phyloP scores from a whole-genome alignment of 2,797 vertebrate genomes.

The Denticeps clupeoides region DNA sequence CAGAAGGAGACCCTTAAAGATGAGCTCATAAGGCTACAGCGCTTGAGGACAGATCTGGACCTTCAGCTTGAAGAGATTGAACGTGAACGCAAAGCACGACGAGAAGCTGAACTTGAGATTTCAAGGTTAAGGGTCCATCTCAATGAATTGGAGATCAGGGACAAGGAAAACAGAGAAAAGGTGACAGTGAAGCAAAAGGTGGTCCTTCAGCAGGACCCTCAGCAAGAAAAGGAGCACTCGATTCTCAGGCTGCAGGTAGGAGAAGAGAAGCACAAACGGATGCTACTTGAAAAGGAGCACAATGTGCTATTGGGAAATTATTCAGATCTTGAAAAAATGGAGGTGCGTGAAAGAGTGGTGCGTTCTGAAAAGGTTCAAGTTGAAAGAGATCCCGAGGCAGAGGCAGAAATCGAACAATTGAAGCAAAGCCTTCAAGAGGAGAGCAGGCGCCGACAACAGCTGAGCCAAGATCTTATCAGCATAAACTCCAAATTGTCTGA shows the following conservation, averaged over 20 bases:
- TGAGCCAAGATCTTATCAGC: conserved; percentile 67
- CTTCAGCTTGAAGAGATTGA: conserved; percentile 83
- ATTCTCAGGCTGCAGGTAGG: conserved; percentile 81
- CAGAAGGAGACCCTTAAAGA: conserved; percentile 72
- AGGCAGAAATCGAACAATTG: conserved; percentile 81
- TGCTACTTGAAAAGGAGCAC: conserved; percentile 75
- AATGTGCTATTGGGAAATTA: conserved; percentile 71
- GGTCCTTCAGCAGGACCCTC: conserved; percentile 89
- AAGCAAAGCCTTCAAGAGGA: conserved; percentile 79
- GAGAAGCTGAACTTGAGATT: conserved; percentile 86
- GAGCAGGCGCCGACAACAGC: conserved; percentile 63
- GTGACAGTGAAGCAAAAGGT: conserved; percentile 93
- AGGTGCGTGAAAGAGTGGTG: conserved; percentile 87
- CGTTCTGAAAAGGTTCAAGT: conserved; percentile 89
- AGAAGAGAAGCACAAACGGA: conserved; percentile 78
- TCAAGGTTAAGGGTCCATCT: conserved; percentile 75
- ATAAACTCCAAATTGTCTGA: conserved; percentile 72
- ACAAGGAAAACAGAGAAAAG: conserved; percentile 78
- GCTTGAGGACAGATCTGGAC: conserved; percentile 74
- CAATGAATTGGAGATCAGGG: conserved; percentile 70
- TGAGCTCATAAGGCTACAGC: conserved; percentile 72
- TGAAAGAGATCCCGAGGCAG: conserved; percentile 79
- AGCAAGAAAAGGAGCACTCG: conserved; percentile 87
- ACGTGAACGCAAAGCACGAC: conserved; percentile 74
- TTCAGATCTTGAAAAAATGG: conserved; percentile 70